Evolutionary conservation across 2,113 vertebrate genomes (phyloP), one percentile per base, ranked within the genome.

Genomic region (Eudyptes chrysolophus): DNA sequence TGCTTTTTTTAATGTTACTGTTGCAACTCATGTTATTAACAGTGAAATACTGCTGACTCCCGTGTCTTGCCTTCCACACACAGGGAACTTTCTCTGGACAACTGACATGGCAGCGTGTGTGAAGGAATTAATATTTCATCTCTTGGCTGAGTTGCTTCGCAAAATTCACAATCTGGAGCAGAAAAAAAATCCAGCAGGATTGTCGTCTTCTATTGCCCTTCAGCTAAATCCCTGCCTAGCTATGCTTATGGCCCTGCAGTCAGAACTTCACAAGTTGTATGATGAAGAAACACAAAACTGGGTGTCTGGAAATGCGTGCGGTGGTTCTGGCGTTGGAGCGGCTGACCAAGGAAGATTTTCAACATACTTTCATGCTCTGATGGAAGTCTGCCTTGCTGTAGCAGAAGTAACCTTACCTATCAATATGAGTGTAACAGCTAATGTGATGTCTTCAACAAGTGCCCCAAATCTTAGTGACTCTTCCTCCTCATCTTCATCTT

Each of bases 211-310:
- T 68, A 99, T 99, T 2, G 99, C 99, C 69, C 98, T 99, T 52
- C 99, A 99, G 95, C 98, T 99, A 9, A 99, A 99, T 95, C 99
- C 99, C 83, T 99, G 99, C 49, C 98, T 99, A 40, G 99, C 99
- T 18, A 99, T 99, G 96, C 99, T 99, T 40, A 99, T 99, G 99
- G 99, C 99, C 48, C 97, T 99, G 90, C 99, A 99, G 98, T 99
- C 99, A 0, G 99, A 99, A 89, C 98, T 99, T 4, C 98, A 99
- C 71, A 99, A 99, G 97, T 97, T 99, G 16, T 99, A 99, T 0
- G 99, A 99, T 17, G 98, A 99, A 34, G 99, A 99, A 96, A 99
- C 99, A 16, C 99, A 99, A 91, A 99, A 98, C 95, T 99, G 99
- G 99, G 98, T 96, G 13, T 96, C 98, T 2, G 98, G 98, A 17